These are phyloP conservation scores for Saguinus midas DNA, from an alignment of 2,113 vertebrate species.

Conservation along the genomic window DNA sequence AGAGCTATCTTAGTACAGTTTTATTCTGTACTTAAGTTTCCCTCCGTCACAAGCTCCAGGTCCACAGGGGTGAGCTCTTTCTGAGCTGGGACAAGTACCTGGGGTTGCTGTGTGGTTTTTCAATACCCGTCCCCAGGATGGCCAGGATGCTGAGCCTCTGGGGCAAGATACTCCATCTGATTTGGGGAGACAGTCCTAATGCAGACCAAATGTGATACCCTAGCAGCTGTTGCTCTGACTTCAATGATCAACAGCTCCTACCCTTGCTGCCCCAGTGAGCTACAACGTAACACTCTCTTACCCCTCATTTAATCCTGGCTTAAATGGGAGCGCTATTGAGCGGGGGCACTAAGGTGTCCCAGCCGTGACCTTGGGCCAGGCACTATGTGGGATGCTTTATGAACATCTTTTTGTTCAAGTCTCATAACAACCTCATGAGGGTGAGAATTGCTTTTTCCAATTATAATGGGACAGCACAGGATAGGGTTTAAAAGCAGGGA, in stretches of 20 bases:
- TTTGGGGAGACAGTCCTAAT: neutral
- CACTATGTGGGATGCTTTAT: neutral
- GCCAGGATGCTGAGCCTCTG: neutral
- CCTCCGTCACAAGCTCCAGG: neutral
- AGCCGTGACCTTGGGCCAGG: neutral
- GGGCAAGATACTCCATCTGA: neutral
- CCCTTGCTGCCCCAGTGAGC: neutral
- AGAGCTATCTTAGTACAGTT: neutral
- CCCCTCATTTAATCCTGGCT: neutral
- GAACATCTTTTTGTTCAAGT: neutral
- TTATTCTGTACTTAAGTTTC: neutral
- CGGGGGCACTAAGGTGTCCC: rapidly evolving
- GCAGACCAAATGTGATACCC: conserved; percentile 32
- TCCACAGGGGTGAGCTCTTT: neutral
- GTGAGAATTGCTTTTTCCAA: neutral
- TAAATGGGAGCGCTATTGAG: neutral
- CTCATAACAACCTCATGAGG: neutral
- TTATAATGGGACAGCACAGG: neutral
- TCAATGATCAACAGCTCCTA: neutral
- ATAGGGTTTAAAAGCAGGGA: neutral
- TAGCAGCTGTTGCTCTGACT: conserved; percentile 34
- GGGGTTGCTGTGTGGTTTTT: neutral
- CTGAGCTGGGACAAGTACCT: neutral
- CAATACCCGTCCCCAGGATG: neutral
- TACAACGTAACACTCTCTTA: rapidly evolving